Evolutionary conservation across 2,113 vertebrate genomes (phyloP).

Genomic region (Erythrolamprus reginae): DNA sequence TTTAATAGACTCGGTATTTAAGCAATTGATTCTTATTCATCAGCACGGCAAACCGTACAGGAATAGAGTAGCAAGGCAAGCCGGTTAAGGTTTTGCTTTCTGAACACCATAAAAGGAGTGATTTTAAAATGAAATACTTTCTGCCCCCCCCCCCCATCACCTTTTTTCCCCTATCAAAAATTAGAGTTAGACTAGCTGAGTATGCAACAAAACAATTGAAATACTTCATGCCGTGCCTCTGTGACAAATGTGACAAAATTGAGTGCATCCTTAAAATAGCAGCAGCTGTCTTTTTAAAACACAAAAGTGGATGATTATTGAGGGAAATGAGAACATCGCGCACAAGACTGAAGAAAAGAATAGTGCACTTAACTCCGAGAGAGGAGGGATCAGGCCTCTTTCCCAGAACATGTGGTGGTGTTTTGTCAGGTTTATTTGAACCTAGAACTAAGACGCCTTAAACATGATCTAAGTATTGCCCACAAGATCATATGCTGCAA

Average conservation of each 20-base stretch:
- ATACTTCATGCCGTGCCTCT: slow-evolving; percentile 47
- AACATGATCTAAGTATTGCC: too few species aligned
- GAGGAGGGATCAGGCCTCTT: not conserved
- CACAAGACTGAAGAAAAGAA: slow-evolving; percentile 17
- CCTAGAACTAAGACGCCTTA: too few species aligned
- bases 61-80: not conserved
- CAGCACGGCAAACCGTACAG: not conserved
- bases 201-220: slow-evolving; percentile 56
- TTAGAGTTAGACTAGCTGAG: slow-evolving; percentile 36
- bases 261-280: slow-evolving; percentile 55
- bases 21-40: not conserved
- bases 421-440: not conserved
- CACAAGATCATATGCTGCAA: too few species aligned
- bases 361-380: slow-evolving; percentile 28
- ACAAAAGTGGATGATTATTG: slow-evolving; percentile 50
- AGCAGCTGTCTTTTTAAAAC: slow-evolving; percentile 46
- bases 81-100: not conserved
- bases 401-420: not conserved
- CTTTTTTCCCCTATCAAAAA: slow-evolving; percentile 44
- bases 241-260: slow-evolving; percentile 52
- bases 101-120: slow-evolving; percentile 23
- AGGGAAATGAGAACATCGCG: slow-evolving; percentile 12
- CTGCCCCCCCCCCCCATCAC: not conserved
- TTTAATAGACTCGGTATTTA: not conserved
- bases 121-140: slow-evolving; percentile 42